A percentile compares a stretch with the other conserved stretches of the same genome.
phyloP scores from a whole-genome alignment of 2,113 vertebrate genomes.

The Conger conger region DNA sequence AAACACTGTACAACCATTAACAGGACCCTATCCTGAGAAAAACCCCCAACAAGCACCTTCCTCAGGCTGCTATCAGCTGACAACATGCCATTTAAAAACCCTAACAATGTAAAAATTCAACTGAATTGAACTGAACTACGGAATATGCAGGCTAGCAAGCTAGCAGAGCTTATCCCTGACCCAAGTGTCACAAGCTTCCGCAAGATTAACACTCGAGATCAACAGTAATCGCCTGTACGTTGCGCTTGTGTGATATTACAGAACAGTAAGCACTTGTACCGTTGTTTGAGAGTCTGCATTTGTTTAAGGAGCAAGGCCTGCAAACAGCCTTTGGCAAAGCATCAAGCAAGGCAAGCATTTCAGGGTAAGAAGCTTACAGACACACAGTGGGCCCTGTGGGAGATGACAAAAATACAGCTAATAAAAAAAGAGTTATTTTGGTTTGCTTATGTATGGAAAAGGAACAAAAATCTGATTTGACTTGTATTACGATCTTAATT shows the following conservation, averaged over 20 bases:
- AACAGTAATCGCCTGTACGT: too few relatives aligned
- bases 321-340: neutral
- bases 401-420: too few relatives aligned
- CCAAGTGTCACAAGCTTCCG: too few relatives aligned
- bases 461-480: neutral
- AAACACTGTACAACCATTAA: neutral
- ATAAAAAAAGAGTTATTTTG: too few relatives aligned
- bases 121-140: neutral
- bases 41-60: neutral
- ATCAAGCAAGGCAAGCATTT: neutral
- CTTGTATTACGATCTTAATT: neutral
- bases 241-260: neutral
- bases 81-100: neutral
- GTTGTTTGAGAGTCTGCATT: neutral
- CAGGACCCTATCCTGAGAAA: neutral
- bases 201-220: too few relatives aligned
- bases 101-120: neutral
- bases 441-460: neutral
- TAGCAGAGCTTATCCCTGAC: neutral
- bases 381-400: neutral
- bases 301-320: neutral
- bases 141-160: neutral
- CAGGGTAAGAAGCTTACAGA: slow-evolving; percentile 2
- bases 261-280: neutral
- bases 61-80: neutral